A percentile compares a stretch with the other conserved stretches of the same genome.
phyloP scores from a whole-genome alignment of 2,888 invertebrate species.

The Hyles lineata region DNA sequence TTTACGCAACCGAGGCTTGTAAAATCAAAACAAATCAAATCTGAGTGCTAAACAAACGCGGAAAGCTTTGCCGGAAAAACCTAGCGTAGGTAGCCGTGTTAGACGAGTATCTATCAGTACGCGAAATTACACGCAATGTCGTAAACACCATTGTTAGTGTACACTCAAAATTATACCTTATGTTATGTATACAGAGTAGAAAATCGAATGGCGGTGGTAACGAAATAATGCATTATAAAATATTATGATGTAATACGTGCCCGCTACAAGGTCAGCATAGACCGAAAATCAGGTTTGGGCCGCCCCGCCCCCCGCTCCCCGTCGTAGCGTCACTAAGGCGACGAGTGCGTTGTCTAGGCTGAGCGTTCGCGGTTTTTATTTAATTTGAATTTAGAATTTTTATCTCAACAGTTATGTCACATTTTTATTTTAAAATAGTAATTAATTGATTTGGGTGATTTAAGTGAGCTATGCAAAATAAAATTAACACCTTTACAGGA shows the following conservation, averaged over 20 bases:
- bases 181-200: constrained; percentile 23
- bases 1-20: constrained; percentile 3
- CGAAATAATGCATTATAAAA: constrained; percentile 72
- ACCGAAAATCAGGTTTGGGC: constrained; percentile 82
- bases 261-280: constrained; percentile 81
- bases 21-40: constrained; percentile 37
- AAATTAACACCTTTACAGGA: too few species aligned
- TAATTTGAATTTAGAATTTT: not conserved
- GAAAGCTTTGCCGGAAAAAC: constrained; percentile 81
- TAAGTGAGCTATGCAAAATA: too few species aligned
- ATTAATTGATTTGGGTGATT: too few species aligned
- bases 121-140: constrained; percentile 46
- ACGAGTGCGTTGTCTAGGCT: constrained; percentile 39
- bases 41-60: constrained; percentile 63
- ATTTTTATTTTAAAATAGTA: too few species aligned
- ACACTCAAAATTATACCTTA: not conserved
- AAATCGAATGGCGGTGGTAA: constrained; percentile 36
- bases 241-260: constrained; percentile 80
- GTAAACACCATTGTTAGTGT: constrained; percentile 37
- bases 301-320: constrained; percentile 50
- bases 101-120: constrained; percentile 61
- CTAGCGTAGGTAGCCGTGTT: constrained; percentile 69
- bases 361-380: not conserved
- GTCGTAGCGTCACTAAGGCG: constrained; percentile 65
- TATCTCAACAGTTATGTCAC: too few species aligned